These are phyloP conservation scores for Macrotis lagotis DNA, from an alignment of 2,113 vertebrate genomes.

Conservation along the genomic window DNA sequence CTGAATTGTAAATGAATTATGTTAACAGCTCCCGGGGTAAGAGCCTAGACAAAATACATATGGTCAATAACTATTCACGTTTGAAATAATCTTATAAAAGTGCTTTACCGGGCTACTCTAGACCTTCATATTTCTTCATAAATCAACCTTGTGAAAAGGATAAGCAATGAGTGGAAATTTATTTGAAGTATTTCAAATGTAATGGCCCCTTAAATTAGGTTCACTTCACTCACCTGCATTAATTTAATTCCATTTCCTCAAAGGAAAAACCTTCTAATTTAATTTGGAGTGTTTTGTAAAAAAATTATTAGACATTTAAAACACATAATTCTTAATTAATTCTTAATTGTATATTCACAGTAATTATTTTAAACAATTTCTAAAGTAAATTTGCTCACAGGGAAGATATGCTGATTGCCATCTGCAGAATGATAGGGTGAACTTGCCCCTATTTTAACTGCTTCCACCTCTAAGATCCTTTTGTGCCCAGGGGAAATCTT, in stretches of 20 bases:
- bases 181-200: slow-evolving; percentile 49
- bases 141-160: slow-evolving; percentile 61
- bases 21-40: slow-evolving; percentile 55
- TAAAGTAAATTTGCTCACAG: slow-evolving; percentile 2
- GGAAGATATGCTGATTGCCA: not conserved
- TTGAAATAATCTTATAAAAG: slow-evolving; percentile 50
- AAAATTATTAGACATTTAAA: slow-evolving; percentile 26
- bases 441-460: not conserved
- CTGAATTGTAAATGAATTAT: slow-evolving; percentile 57
- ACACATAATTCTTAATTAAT: slow-evolving; percentile 17
- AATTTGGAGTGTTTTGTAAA: slow-evolving; percentile 41
- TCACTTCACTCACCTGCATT: slow-evolving; percentile 37
- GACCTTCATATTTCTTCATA: slow-evolving; percentile 62
- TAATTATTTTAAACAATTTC: not conserved
- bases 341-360: slow-evolving; percentile 11
- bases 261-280: slow-evolving; percentile 22
- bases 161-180: slow-evolving; percentile 40
- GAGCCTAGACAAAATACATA: slow-evolving; percentile 33
- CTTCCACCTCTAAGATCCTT: not conserved
- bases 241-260: slow-evolving; percentile 2
- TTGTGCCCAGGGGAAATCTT: not conserved
- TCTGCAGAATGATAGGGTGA: not conserved
- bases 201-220: slow-evolving; percentile 49
- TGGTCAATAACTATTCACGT: slow-evolving; percentile 52
- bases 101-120: slow-evolving; percentile 30